Conservation (phyloP, 2,113 vertebrate genomes). For the Psittacus erithacus region DNA sequence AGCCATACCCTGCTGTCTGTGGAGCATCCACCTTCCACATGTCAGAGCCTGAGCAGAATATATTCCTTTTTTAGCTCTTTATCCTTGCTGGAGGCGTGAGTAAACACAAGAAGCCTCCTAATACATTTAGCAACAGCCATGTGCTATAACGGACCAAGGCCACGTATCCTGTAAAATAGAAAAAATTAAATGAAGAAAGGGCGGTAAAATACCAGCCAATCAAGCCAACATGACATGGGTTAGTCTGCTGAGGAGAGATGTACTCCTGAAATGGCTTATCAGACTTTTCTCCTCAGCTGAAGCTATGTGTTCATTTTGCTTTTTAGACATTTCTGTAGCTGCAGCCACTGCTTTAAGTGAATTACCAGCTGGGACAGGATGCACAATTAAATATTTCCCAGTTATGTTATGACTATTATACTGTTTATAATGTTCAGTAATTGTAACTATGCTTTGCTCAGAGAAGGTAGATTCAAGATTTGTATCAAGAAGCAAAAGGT, state of each 20-base stretch:
- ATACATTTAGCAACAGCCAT: background rate
- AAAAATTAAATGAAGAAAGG: background rate
- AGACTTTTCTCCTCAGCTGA: background rate
- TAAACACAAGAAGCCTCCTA: background rate
- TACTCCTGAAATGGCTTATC: background rate
- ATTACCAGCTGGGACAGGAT: background rate
- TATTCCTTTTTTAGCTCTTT: background rate
- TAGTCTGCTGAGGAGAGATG: background rate
- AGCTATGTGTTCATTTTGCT: background rate
- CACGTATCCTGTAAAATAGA: background rate
- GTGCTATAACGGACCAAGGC: background rate
- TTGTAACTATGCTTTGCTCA: background rate
- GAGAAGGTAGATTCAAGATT: background rate
- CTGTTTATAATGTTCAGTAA: background rate
- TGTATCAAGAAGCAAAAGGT: background rate
- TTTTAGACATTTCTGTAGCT: background rate
- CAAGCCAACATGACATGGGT: background rate
- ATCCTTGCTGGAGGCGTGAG: slow-evolving; percentile 7
- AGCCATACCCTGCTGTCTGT: background rate
- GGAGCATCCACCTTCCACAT: background rate
- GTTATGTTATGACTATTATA: background rate
- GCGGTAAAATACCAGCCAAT: background rate
- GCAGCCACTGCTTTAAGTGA: background rate
- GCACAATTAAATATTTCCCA: background rate
- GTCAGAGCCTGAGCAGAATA: background rate